Base-by-base conservation (phyloP, 2,888 invertebrate genomes). In the Machimus rusticus region DNA sequence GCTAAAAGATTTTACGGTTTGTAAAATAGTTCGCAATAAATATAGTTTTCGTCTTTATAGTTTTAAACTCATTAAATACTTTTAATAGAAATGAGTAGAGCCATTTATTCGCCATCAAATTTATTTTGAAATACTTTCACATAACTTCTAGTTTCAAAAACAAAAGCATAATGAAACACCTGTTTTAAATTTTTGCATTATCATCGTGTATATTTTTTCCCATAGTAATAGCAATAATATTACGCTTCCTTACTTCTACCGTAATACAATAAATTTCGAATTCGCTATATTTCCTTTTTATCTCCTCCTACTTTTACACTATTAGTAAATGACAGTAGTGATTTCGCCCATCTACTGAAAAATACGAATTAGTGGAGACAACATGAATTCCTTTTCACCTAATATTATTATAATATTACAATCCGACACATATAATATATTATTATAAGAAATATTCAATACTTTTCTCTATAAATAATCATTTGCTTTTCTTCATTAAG, bases 141-240 rank as follows among this genome's bases (percentile, higher is more conserved):
- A 14, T 0, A 16, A 51, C 16, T 16, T 16, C 1, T 51, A 1
- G 4, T 14, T 14, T n/a, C n/a, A 34, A 34, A 76, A 76, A 76
- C 6, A 9, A 76, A n/a, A 76, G 9, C n/a, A 8, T 16, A 76
- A 37, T 76, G 37, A 76, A 76, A 76, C 34, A 76, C 76, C n/a
- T 16, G n/a, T 76, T 37, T 74, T 28, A 74, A 76, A 66, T 34
- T 66, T 34, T 78, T 43, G 39, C 23, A 23, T 78, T 43, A 78
- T 78, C 78, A 78, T 78, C 78, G 43, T 78, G 78, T 78, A 78
- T 78, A 78, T 78, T 78, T 77, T 46, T 66, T 66, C 66, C 78
- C 78, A 66, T 66, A 66, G 66, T 66, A 66, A 66, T 66, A 66
- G 66, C 66, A 66, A 78, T 78, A 78, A 39, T 78, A 19, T 78